Conservation (phyloP, 2,113 vertebrate species). For the Setophaga petechia region DNA sequence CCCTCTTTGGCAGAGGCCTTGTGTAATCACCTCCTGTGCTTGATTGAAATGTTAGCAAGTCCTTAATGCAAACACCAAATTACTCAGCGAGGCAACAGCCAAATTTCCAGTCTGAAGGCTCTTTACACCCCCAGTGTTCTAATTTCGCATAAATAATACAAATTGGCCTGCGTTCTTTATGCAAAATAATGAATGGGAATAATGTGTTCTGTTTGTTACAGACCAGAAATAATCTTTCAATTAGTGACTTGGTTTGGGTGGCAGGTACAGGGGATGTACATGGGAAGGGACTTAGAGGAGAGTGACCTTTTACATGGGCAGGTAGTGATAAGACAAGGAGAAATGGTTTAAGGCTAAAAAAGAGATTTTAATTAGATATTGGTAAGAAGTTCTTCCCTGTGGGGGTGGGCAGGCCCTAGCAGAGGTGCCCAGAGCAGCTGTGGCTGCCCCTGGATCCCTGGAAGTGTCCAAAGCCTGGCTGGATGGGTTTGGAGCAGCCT, state of each 20-base stretch:
- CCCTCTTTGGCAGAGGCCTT: background rate
- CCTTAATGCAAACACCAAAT: background rate
- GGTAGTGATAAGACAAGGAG: background rate
- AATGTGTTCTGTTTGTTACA: background rate
- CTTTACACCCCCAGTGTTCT: background rate
- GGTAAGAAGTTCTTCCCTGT: accelerated
- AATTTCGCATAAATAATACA: background rate
- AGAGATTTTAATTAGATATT: background rate
- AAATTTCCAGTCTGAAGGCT: background rate
- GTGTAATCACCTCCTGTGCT: background rate
- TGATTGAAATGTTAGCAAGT: background rate
- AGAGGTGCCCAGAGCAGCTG: background rate
- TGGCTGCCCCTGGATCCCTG: background rate
- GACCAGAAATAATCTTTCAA: background rate
- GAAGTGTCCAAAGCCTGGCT: accelerated
- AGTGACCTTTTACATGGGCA: background rate
- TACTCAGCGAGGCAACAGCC: background rate
- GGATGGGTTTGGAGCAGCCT: accelerated
- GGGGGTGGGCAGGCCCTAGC: accelerated
- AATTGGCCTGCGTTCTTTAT: background rate
- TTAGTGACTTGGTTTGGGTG: background rate
- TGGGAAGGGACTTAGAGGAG: background rate
- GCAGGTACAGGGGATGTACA: background rate
- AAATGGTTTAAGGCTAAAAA: background rate
- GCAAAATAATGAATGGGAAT: background rate